phyloP scores from a whole-genome alignment of 2,888 invertebrate genomes.

The Trimorus sp. region DNA sequence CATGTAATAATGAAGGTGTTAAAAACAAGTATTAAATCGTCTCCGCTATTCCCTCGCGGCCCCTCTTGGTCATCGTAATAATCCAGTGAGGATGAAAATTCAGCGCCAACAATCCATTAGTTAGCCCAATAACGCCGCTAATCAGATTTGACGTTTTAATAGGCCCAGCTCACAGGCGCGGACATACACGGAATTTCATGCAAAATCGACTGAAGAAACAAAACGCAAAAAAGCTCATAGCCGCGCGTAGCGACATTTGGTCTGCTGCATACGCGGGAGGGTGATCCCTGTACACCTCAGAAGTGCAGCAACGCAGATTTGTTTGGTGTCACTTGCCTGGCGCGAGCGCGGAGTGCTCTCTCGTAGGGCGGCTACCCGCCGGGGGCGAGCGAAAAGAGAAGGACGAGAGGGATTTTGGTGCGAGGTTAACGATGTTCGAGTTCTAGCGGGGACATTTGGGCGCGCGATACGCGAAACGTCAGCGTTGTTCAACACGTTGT shows the following conservation, averaged over 20 bases:
- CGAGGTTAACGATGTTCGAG: constrained; percentile 75
- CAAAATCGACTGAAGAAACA: constrained; percentile 63
- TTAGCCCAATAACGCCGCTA: constrained; percentile 53
- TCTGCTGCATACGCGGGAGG: constrained; percentile 60
- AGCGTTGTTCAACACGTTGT: constrained; percentile 77
- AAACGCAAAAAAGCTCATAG: constrained; percentile 51
- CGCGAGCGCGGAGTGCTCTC: constrained; percentile 68
- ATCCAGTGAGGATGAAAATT: constrained; percentile 17
- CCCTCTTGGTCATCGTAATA: not conserved
- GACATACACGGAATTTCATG: constrained; percentile 55
- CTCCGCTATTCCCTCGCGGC: no score
- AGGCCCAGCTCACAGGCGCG: constrained; percentile 38
- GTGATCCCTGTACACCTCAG: constrained; percentile 65
- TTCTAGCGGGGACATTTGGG: constrained; percentile 72
- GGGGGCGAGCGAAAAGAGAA: constrained; percentile 66
- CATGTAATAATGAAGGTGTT: no score
- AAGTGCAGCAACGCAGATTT: constrained; percentile 75
- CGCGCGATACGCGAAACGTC: constrained; percentile 69
- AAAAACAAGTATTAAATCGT: no score
- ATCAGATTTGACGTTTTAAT: constrained; percentile 61
- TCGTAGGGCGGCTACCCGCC: constrained; percentile 65
- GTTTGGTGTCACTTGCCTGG: constrained; percentile 80
- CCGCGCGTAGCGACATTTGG: constrained; percentile 63
- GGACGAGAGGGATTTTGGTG: constrained; percentile 70
- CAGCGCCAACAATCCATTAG: constrained; percentile 45